Conservation (phyloP, 2,888 invertebrate genomes). For the Epsilonema sp. region DNA sequence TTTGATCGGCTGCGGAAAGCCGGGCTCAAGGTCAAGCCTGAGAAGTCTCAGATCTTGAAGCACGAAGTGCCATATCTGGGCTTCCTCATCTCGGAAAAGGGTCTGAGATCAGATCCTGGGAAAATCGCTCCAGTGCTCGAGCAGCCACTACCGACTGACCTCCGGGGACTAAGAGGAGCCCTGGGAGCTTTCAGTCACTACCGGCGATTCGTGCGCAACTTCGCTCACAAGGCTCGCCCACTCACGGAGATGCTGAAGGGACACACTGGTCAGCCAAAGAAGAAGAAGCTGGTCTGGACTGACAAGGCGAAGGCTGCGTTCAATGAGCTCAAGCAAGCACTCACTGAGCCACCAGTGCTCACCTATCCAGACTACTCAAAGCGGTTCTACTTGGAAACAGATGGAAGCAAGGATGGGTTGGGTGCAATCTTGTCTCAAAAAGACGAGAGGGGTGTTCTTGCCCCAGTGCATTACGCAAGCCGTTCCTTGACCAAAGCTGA, state of each 20-base stretch:
- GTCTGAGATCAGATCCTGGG: conserved; percentile 15
- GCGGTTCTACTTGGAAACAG: too few relatives aligned
- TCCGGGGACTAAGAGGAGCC: conserved; percentile 12
- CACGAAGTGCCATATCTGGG: conserved; percentile 20
- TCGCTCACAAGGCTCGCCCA: conserved; percentile 4
- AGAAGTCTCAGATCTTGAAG: conserved; percentile 15
- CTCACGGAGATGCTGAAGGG: neutral
- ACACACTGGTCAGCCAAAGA: too few relatives aligned
- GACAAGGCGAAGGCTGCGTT: conserved; percentile 8
- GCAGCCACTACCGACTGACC: conserved; percentile 15
- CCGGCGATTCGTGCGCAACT: conserved; percentile 12
- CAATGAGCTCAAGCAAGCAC: conserved; percentile 1
- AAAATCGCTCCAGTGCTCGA: conserved; percentile 15
- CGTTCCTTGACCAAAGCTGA: conserved; percentile 17
- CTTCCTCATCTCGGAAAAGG: conserved; percentile 19
- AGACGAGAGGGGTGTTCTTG: conserved; percentile 11
- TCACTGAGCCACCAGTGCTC: conserved; percentile 11
- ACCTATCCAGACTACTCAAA: conserved; percentile 13
- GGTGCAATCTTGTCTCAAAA: conserved; percentile 17
- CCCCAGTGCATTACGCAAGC: conserved; percentile 15
- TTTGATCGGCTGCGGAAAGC: conserved; percentile 4
- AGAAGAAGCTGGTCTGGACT: too few relatives aligned
- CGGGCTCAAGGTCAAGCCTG: conserved; percentile 15
- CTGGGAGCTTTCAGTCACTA: conserved; percentile 24
- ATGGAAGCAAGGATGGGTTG: conserved; percentile 20